These are phyloP conservation scores for Diplogasteroides magnus DNA, from an alignment of 1,140 invertebrate species.

Conservation along the genomic window DNA sequence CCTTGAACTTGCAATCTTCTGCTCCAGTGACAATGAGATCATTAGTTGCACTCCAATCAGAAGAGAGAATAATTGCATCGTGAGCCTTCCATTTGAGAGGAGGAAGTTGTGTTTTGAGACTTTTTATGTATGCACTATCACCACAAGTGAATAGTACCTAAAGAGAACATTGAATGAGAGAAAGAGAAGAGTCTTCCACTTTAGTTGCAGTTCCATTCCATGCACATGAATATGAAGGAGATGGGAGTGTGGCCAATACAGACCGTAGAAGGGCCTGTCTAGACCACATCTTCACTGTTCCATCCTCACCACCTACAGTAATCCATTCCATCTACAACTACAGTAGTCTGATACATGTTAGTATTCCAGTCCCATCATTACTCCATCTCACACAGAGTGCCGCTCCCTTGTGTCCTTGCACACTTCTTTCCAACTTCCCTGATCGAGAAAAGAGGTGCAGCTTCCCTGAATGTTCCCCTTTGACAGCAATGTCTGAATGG, in stretches of 20 bases:
- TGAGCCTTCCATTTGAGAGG: constrained; percentile 85
- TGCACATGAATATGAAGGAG: constrained; percentile 72
- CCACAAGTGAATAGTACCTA: constrained; percentile 74
- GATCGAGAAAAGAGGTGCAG: constrained; percentile 79
- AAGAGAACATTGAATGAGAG: constrained; percentile 19
- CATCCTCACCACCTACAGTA: constrained; percentile 84
- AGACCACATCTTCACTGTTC: constrained; percentile 91
- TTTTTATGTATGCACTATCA: constrained; percentile 77
- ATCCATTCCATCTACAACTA: neutral
- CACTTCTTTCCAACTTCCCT: constrained; percentile 82
- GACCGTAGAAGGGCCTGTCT: constrained; percentile 86
- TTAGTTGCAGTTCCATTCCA: constrained; percentile 81
- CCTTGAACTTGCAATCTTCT: constrained; percentile 90
- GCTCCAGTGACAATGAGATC: constrained; percentile 83
- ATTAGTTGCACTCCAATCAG: constrained; percentile 81
- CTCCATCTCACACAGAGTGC: constrained; percentile 76
- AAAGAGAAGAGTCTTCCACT: constrained; percentile 41
- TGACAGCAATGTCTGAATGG: constrained; percentile 1
- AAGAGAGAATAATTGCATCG: constrained; percentile 78
- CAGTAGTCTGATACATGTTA: constrained; percentile 67
- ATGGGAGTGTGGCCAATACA: constrained; percentile 73
- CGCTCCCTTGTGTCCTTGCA: constrained; percentile 84
- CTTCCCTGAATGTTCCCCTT: constrained; percentile 63
- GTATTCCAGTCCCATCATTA: constrained; percentile 79
- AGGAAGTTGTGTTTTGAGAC: constrained; percentile 71